A percentile compares a stretch with the other conserved stretches of the same genome.
Evolutionary conservation across 2,113 vertebrate genomes (phyloP).

Genomic region (Syngnathus scovelli): DNA sequence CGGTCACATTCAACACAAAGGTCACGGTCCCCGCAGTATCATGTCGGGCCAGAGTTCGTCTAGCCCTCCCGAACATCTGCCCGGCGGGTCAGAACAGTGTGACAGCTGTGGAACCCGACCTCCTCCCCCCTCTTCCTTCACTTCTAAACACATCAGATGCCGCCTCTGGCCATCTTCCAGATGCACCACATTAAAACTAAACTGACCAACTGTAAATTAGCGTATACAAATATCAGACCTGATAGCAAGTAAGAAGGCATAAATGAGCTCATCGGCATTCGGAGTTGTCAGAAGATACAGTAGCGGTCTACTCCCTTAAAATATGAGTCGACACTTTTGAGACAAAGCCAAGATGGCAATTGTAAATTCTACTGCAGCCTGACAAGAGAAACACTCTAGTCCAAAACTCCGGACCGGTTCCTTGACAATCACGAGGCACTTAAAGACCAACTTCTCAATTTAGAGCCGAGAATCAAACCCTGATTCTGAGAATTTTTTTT

Average conservation of each 20-base stretch:
- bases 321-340: background rate
- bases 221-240: background rate
- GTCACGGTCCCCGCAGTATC: constrained; percentile 38
- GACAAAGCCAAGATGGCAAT: background rate
- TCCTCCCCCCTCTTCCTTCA: constrained; percentile 3
- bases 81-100: constrained; percentile 35
- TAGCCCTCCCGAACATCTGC: constrained; percentile 9
- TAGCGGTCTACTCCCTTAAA: background rate
- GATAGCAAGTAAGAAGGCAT: background rate
- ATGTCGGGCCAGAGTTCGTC: constrained; percentile 34
- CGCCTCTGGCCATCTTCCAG: constrained; percentile 24
- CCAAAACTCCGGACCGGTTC: too few species aligned
- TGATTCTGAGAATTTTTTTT: too few species aligned
- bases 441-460: background rate
- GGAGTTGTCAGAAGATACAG: background rate
- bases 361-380: background rate
- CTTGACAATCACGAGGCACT: background rate
- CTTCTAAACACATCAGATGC: constrained; percentile 18
- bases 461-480: too few species aligned
- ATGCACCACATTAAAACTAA: constrained; percentile 28
- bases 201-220: constrained; percentile 21
- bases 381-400: background rate
- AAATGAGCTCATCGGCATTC: background rate
- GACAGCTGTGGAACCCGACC: constrained; percentile 38
- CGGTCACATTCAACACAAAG: constrained; percentile 25